Percentiles rank a stretch among this genome's conserved stretches.
Evolutionary conservation across 2,113 vertebrate species (phyloP).

Genomic region (Trogon surrucura): DNA sequence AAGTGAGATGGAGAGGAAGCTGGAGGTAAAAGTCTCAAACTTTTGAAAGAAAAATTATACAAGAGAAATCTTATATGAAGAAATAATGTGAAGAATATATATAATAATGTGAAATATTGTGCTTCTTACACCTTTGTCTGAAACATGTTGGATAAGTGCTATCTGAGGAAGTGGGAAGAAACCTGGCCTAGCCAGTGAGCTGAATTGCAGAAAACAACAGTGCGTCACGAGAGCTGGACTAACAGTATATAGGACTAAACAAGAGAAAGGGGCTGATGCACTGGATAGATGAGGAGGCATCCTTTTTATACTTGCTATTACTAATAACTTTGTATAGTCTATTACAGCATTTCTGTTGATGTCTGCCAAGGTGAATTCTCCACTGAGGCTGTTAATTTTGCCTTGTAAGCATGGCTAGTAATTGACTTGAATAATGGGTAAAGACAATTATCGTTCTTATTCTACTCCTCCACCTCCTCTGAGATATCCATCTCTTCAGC

Average conservation of each 20-base stretch:
- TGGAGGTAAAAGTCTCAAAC: not conserved
- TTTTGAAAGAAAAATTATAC: not conserved
- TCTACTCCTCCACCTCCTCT: not conserved
- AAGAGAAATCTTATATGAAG: not conserved
- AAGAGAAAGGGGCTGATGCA: not conserved
- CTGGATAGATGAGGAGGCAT: not conserved
- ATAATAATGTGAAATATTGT: too few species aligned
- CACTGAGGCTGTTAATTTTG: not conserved
- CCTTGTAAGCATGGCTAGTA: not conserved
- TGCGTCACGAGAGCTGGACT: not conserved
- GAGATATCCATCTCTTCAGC: not conserved
- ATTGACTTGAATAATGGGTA: not conserved
- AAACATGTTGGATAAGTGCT: not conserved
- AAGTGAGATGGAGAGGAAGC: not conserved
- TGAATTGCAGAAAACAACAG: not conserved
- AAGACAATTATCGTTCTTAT: not conserved
- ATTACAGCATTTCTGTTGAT: not conserved
- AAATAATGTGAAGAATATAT: not conserved
- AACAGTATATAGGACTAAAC: not conserved
- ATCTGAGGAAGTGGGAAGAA: not conserved
- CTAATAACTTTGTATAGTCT: not conserved
- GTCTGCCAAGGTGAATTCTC: slow-evolving; percentile 1
- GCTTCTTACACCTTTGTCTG: not conserved
- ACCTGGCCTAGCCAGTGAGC: not conserved
- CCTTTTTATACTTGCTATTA: not conserved